A percentile compares a stretch with the other conserved stretches of the same genome.
These are phyloP conservation scores for Agrotis segetum DNA, from an alignment of 2,888 invertebrate genomes.

Conservation along the genomic window DNA sequence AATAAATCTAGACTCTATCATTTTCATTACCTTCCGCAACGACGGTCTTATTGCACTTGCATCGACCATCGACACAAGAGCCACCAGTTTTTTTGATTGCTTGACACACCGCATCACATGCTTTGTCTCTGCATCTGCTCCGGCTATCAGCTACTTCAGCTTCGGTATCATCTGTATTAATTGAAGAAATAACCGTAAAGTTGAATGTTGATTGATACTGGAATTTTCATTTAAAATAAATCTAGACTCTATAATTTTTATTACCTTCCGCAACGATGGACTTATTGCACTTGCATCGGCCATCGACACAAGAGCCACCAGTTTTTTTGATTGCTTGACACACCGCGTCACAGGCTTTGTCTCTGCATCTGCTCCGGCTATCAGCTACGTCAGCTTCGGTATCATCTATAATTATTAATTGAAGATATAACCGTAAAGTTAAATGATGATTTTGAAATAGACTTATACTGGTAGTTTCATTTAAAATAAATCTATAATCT, in stretches of 20 bases:
- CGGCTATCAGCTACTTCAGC: background rate
- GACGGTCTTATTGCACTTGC: conserved; percentile 31
- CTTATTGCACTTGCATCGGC: conserved; percentile 40
- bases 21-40: background rate
- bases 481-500: no score
- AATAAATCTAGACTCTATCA: no score
- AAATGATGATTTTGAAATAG: no score
- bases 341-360: conserved; percentile 13
- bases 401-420: background rate
- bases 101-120: conserved; percentile 27
- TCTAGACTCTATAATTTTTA: no score
- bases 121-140: conserved; percentile 5
- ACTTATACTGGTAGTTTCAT: no score
- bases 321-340: conserved; percentile 16
- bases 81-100: conserved; percentile 10
- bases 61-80: conserved; percentile 30
- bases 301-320: conserved; percentile 27
- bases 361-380: background rate
- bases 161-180: background rate
- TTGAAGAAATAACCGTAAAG: no score
- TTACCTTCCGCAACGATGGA: background rate
- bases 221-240: no score
- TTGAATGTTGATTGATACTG: no score
- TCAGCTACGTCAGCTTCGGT: background rate
- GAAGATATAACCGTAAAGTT: no score